Base-by-base conservation (phyloP, 2,888 invertebrate species). In the Alviniconcha strummeri region DNA sequence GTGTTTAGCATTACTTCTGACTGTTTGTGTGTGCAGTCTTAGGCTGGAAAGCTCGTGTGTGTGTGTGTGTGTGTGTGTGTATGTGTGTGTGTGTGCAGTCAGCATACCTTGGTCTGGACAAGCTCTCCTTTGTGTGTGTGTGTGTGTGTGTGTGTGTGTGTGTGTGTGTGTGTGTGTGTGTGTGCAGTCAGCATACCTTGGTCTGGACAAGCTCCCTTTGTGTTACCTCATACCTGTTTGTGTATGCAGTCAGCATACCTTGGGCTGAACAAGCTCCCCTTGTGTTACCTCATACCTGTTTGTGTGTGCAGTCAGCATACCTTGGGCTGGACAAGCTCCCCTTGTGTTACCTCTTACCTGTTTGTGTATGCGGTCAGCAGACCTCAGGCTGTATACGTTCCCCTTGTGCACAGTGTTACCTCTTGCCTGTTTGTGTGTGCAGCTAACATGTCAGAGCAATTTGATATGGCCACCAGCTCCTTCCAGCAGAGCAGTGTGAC, bases 221-320 rank as follows among this genome's bases (percentile, higher is more conserved):
- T 64, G 15, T 13, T 9, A 60, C 13, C 13, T 60, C 8, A 9
- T 60, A 60, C 60, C 13, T 60, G 60, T 64, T 2, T 64, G 64
- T 13, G 9, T 64, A 4, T 13, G 1, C 64, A 1, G 64, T 13
- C 64, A 4, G 36, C 36, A 36, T 36, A 36, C 36, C 36, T 36
- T 36, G 36, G 36, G 36, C 36, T 36, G 36, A 3, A 36, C 36
- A 36, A 36, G 36, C 9, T 64, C 64, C 64, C 15, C 4, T 9
- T 64, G 64, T 64, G 9, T 64, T 64, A 64, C 9, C 64, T 9
- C 64, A 3, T 15, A 4, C 11, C 64, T 74, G 72, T 52, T 2
- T 77, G 19, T 77, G 77, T 19, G 57, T 77, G 64, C 78, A 78
- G 78, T 36, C 36, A 36, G 36, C 36, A 36, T 36, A 36, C 36